Evolutionary conservation across 2,888 invertebrate genomes (phyloP), one percentile per base, ranked within the genome.

Genomic region (Eristalis intricaria): DNA sequence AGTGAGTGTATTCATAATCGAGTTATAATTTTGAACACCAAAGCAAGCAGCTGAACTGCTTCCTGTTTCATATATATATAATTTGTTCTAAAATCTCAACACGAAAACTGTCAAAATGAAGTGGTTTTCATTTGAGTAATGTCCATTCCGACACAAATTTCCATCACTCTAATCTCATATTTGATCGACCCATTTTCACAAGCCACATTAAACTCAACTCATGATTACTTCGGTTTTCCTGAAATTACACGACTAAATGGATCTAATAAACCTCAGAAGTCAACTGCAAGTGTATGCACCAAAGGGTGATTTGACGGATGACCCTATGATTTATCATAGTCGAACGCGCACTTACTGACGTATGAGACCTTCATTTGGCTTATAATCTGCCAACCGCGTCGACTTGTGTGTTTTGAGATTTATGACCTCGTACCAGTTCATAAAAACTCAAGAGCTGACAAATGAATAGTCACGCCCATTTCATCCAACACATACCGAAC

Each of bases 381-480:
- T 35, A 50, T 29, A 26, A 23, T 35, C 26, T 26, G 11, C 50
- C 80, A 13, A 15, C 23, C 69, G 13, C 43, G 26, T 61, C 32
- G 40, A 64, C 35, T 64, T 15, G 73, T 74, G 68, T 7, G 40
- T 73, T 69, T 40, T 58, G 76, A 74, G 85, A 82, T 82, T 78
- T 78, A 82, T 69, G 77, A 74, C 74, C 65, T 63, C 76, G 22
- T 61, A 77, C 50, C 58, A 15, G 63, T 60, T 70, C 74, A 82
- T 86, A 77, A 74, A 78, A 83, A 78, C 69, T 75, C 56, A 82
- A 83, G 74, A 83, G 78, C 82, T 78, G 71, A 70, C 70, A 86
- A 86, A 86, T 82, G 82, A 86, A 70, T 71, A 66, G 74, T 82
- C 63, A 66, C 83, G 61, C 70, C 78, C 63, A 69, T 74, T 78